phyloP scores from a whole-genome alignment of 1,140 invertebrate genomes.

The Procambarus virginalis region DNA sequence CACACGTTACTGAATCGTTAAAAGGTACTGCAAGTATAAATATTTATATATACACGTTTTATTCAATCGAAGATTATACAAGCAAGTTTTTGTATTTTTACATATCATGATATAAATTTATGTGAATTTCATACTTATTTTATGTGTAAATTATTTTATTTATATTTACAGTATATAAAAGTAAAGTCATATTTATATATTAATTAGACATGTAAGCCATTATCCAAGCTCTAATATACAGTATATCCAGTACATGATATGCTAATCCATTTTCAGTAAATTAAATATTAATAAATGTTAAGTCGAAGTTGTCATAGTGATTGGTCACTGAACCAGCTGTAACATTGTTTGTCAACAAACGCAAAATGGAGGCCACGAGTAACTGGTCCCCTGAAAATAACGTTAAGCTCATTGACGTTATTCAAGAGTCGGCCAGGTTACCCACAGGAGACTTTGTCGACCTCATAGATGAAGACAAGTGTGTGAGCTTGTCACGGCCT shows the following conservation, averaged over 20 bases:
- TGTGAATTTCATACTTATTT: no score
- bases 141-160: background rate
- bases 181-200: no score
- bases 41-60: background rate
- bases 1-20: background rate
- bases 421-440: slow-evolving; percentile 30
- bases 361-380: slow-evolving; percentile 28
- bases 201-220: no score
- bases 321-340: background rate
- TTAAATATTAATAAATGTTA: no score
- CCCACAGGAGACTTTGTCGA: slow-evolving; percentile 18
- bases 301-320: background rate
- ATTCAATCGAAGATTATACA: no score
- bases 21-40: background rate
- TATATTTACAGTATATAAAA: background rate
- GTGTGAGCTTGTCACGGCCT: slow-evolving; percentile 19
- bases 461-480: slow-evolving; percentile 40
- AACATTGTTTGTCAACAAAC: slow-evolving; percentile 1
- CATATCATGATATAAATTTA: no score
- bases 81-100: no score
- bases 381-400: slow-evolving; percentile 23
- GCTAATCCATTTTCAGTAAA: no score
- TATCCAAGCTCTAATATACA: no score
- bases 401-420: background rate
- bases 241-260: no score